Base-by-base conservation (phyloP, 2,113 vertebrate genomes). In the Saguinus imperator region DNA sequence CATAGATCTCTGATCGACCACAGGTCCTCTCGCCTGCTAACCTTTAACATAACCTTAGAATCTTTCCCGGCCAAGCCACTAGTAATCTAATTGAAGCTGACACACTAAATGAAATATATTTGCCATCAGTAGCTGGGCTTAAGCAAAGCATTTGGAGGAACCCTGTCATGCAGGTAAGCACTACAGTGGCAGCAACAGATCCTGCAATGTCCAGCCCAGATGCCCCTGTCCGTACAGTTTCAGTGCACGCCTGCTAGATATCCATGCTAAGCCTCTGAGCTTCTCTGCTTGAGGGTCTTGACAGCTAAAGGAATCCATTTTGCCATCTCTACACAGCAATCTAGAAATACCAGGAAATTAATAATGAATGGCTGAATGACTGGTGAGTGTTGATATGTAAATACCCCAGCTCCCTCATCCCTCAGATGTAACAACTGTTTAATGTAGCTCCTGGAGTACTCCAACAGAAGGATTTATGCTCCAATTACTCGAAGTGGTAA, bases 161-260 rank as follows among this genome's bases (percentile, higher is more conserved):
- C 3, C 48, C 11, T 23, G 11, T 7, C 57, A 61, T 5, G 40
- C 3, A 83, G 68, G 11, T 6, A 25, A 48, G 16, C 25, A 40
- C 21, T 3, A 0, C 21, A 9, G 1, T 16, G 25, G 64, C 25
- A 18, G 12, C 8, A 5, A 2, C 11, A 57, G 57, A 43, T 17
- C 11, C 21, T 66, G 12, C 13, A 32, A 32, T 14, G 25, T 17
- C 57, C 23, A 84, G 35, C 2, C 17, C 64, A 7, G 1, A 3
- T 29, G 5, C 13, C 16, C 21, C 50, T 37, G 6, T 50, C 45
- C 29, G 86, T 77, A 57, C 18, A 68, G 3, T n/a, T 32, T 21
- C 23, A 45, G 57, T 12, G 73, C 4, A 23, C 6, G 27, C 14
- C 43, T 43, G 27, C 48, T 57, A 35, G 55, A 86, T 21, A 72